Percentiles rank a stretch among this genome's conserved stretches.
phyloP scores from a whole-genome alignment of 2,888 invertebrate genomes.

The Acronicta aceris region DNA sequence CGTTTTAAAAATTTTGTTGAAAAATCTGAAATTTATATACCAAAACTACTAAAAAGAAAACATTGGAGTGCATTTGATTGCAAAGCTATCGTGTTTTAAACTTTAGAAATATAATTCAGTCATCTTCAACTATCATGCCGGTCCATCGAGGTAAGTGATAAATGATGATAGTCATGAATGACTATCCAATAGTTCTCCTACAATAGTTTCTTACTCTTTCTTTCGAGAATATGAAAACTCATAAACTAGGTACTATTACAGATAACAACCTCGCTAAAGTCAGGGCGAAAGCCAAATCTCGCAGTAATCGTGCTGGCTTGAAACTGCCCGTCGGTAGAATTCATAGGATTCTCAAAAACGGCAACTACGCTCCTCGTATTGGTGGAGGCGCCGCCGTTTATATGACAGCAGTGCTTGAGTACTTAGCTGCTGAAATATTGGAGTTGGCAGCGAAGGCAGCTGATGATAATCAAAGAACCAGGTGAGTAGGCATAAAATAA shows the following conservation, averaged over 20 bases:
- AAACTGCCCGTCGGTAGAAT: slow-evolving; percentile 90
- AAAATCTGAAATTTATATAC: too few relatives aligned
- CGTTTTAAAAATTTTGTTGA: too few relatives aligned
- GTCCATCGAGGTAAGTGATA: slow-evolving; percentile 17
- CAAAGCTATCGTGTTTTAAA: too few relatives aligned
- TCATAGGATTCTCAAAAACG: slow-evolving; percentile 89
- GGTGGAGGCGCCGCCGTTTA: slow-evolving; percentile 88
- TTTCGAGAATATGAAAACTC: too few relatives aligned
- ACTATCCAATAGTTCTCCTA: too few relatives aligned
- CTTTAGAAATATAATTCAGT: background rate
- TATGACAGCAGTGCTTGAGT: slow-evolving; percentile 90
- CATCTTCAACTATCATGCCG: slow-evolving; percentile 11
- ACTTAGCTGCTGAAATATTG: slow-evolving; percentile 92
- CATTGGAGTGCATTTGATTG: too few relatives aligned
- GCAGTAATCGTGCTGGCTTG: slow-evolving; percentile 89
- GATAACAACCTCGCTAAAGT: slow-evolving; percentile 22
- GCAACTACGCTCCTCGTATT: slow-evolving; percentile 90
- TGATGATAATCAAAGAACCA: slow-evolving; percentile 91
- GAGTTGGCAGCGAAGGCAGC: slow-evolving; percentile 92
- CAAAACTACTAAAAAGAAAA: too few relatives aligned
- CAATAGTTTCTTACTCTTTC: too few relatives aligned
- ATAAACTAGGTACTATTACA: too few relatives aligned
- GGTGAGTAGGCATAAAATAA: slow-evolving; percentile 60
- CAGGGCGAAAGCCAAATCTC: slow-evolving; percentile 81
- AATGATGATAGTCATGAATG: too few relatives aligned